A percentile compares a stretch with the other conserved stretches of the same genome.
Evolutionary conservation across 2,797 vertebrate genomes (phyloP).

Genomic region (Hydrolagus colliei): DNA sequence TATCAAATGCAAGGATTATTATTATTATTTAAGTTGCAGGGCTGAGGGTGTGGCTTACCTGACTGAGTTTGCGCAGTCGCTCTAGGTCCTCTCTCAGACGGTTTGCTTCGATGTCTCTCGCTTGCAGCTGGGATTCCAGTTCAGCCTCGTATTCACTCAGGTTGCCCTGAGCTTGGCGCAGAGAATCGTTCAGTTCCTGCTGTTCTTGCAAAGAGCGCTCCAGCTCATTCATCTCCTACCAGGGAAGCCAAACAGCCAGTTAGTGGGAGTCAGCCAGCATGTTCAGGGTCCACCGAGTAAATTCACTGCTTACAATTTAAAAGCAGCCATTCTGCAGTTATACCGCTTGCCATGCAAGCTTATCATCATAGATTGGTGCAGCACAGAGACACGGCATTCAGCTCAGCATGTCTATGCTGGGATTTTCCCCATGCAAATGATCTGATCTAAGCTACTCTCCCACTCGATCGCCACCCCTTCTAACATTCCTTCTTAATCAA

Average conservation of each 20-base stretch:
- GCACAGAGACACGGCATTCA: too few species aligned
- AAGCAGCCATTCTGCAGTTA: background rate
- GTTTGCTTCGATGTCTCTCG: slow-evolving; percentile 52
- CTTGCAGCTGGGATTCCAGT: slow-evolving; percentile 61
- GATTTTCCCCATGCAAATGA: too few species aligned
- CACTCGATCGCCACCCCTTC: background rate
- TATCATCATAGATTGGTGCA: background rate
- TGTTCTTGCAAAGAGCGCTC: slow-evolving; percentile 60
- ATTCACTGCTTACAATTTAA: background rate
- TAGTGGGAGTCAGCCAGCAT: background rate
- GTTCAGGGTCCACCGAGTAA: background rate
- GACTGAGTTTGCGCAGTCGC: slow-evolving; percentile 48
- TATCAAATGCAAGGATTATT: too few species aligned
- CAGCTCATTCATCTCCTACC: slow-evolving; percentile 60
- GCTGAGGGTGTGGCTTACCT: slow-evolving; percentile 50
- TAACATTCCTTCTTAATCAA: too few species aligned
- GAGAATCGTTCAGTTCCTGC: slow-evolving; percentile 52
- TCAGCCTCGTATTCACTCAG: slow-evolving; percentile 55
- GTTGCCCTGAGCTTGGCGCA: slow-evolving; percentile 57
- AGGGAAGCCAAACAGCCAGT: slow-evolving; percentile 28
- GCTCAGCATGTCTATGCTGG: too few species aligned
- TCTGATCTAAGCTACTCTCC: background rate
- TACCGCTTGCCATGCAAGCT: background rate
- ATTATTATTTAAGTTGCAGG: background rate
- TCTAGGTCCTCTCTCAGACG: slow-evolving; percentile 64